Percentiles rank a stretch among this genome's conserved stretches.
These are phyloP conservation scores for Helicoverpa assulta DNA, from an alignment of 2,888 invertebrate species.

Conservation along the genomic window DNA sequence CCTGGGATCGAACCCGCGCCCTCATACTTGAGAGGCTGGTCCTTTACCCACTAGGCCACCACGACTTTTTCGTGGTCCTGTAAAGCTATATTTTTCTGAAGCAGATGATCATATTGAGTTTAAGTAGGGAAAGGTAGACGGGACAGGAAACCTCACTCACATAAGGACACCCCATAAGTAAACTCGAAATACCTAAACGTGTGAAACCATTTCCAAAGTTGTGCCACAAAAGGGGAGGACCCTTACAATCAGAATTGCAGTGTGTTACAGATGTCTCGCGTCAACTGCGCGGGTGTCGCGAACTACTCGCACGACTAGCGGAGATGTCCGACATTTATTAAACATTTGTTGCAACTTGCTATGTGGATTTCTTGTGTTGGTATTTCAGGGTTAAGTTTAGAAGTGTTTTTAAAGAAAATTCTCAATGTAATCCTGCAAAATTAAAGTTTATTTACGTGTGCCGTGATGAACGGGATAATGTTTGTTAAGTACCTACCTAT, in stretches of 20 bases:
- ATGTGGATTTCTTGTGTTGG: slow-evolving; percentile 8
- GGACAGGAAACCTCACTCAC: too few species aligned
- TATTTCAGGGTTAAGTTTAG: background rate
- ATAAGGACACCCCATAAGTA: slow-evolving; percentile 2
- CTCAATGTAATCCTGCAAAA: background rate
- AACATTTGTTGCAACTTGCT: slow-evolving; percentile 37
- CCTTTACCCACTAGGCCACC: too few species aligned
- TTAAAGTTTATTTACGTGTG: background rate
- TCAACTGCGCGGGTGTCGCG: slow-evolving; percentile 33
- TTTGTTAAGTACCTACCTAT: too few species aligned
- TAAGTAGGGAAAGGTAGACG: too few species aligned
- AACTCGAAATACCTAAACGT: slow-evolving; percentile 1
- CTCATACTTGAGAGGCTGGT: too few species aligned
- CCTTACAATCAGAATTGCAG: slow-evolving; percentile 44
- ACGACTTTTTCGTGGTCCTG: too few species aligned
- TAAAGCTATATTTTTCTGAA: too few species aligned
- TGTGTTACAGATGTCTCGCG: slow-evolving; percentile 41
- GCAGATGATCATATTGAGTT: too few species aligned
- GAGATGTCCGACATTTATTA: slow-evolving; percentile 37
- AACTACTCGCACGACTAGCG: slow-evolving; percentile 37
- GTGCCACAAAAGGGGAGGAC: slow-evolving; percentile 11
- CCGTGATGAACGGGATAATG: too few species aligned
- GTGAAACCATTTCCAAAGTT: slow-evolving; percentile 40
- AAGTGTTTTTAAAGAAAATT: background rate
- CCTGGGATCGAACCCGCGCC: too few species aligned